Evolutionary conservation across 2,888 invertebrate species (phyloP).

Genomic region (Lycaena phlaeas): DNA sequence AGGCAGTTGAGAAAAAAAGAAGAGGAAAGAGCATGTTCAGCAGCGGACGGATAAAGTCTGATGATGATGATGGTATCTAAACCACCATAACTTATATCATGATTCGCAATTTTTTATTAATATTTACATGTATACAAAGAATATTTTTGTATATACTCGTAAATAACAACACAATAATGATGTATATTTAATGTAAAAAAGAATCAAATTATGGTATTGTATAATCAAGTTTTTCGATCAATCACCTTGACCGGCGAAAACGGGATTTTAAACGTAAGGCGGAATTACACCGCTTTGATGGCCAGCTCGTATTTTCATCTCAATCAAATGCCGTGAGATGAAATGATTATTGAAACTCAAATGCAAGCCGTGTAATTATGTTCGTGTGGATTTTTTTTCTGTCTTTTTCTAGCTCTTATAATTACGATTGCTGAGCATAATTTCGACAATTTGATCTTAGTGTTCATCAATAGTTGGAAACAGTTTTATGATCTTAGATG

Average conservation of each 20-base stretch:
- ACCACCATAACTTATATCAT: too few species aligned
- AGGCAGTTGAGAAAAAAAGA: too few species aligned
- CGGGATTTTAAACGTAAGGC: background rate
- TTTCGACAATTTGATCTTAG: too few species aligned
- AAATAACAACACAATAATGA: constrained; percentile 1
- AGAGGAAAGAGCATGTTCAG: too few species aligned
- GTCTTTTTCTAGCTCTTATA: too few species aligned
- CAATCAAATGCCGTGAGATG: constrained; percentile 4
- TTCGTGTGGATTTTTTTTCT: background rate
- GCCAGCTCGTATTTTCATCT: background rate
- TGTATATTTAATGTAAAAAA: constrained; percentile 5
- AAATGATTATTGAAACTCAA: background rate
- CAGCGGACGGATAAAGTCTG: too few species aligned
- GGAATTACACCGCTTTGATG: background rate
- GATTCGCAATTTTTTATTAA: too few species aligned
- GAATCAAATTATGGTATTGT: constrained; percentile 3
- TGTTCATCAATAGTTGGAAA: too few species aligned
- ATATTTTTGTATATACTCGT: background rate
- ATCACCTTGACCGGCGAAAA: constrained; percentile 6
- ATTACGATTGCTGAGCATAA: too few species aligned
- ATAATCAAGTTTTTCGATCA: constrained; percentile 1
- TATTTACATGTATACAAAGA: too few species aligned
- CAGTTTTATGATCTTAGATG: too few species aligned
- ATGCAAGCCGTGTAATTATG: background rate
- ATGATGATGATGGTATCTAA: too few species aligned